Percentiles rank a stretch among this genome's conserved stretches.
These are phyloP conservation scores for Anarrhichthys ocellatus DNA, from an alignment of 2,113 vertebrate species.

Conservation along the genomic window DNA sequence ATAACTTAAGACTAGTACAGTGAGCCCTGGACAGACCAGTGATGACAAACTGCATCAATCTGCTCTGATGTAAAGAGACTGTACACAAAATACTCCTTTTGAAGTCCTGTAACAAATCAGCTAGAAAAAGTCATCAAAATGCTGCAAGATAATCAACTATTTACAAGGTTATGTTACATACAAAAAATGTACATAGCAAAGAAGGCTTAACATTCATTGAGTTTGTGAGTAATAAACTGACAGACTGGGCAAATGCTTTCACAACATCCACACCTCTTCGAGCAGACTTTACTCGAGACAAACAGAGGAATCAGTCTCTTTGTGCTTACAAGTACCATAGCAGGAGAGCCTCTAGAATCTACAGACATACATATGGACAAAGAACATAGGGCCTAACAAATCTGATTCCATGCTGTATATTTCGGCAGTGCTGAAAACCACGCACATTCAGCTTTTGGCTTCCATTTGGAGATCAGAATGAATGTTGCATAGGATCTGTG, in stretches of 20 bases:
- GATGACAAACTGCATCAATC: conserved; percentile 85
- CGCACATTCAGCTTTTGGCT: conserved; percentile 77
- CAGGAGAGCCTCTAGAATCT: conserved; percentile 78
- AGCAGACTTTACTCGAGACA: conserved; percentile 74
- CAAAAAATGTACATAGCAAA: conserved; percentile 92
- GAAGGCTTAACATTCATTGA: conserved; percentile 87
- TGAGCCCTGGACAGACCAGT: conserved; percentile 86
- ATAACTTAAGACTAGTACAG: conserved; percentile 99
- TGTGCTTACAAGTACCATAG: conserved; percentile 84
- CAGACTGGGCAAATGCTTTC: conserved; percentile 80
- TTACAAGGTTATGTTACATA: conserved; percentile 93
- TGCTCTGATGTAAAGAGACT: conserved; percentile 88
- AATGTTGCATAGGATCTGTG: conserved; percentile 93
- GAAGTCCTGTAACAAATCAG: conserved; percentile 96
- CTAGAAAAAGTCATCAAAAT: conserved; percentile 97
- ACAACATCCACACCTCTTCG: conserved; percentile 51
- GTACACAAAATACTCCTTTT: conserved; percentile 96
- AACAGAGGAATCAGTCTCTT: conserved; percentile 75
- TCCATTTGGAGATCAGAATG: conserved; percentile 81
- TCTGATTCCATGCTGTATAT: conserved; percentile 81
- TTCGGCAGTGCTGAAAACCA: conserved; percentile 82
- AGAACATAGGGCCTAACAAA: conserved; percentile 74
- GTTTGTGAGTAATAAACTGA: conserved; percentile 81
- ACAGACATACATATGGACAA: conserved; percentile 66
- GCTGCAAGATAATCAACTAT: conserved; percentile 93